Conservation (phyloP, 2,888 invertebrate species). For the Drosophila prostipennis region DNA sequence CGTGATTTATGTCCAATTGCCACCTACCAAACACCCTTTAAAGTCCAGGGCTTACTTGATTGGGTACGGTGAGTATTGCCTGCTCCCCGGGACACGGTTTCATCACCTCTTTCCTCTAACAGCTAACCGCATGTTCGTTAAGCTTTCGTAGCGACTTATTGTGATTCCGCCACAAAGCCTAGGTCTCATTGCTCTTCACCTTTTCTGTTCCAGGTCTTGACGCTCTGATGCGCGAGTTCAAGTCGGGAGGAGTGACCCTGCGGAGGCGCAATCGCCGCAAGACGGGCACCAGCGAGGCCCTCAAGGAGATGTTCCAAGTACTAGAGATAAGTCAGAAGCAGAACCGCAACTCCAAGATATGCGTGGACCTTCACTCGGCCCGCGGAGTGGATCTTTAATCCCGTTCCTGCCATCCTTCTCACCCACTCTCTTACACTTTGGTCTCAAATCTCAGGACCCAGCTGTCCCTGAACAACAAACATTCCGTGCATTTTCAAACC, state of each 20-base stretch:
- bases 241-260: constrained; percentile 83
- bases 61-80: constrained; percentile 48
- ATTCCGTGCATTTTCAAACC: constrained; percentile 68
- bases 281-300: constrained; percentile 82
- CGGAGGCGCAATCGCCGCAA: constrained; percentile 83
- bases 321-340: constrained; percentile 84
- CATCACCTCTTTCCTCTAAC: constrained; percentile 22
- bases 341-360: constrained; percentile 83
- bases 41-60: constrained; percentile 48
- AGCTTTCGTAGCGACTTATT: constrained; percentile 29
- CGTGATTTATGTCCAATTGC: constrained; percentile 68
- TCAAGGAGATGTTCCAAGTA: constrained; percentile 84
- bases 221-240: constrained; percentile 84
- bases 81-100: constrained; percentile 7
- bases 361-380: constrained; percentile 77
- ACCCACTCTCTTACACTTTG: constrained; percentile 29
- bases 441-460: constrained; percentile 58
- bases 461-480: constrained; percentile 55
- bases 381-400: constrained; percentile 26
- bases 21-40: constrained; percentile 45
- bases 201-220: constrained; percentile 81
- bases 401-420: constrained; percentile 8
- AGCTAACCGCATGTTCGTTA: constrained; percentile 63
- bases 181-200: background rate
- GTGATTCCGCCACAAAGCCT: constrained; percentile 6